These are phyloP conservation scores for Emydoidea blandingii DNA, from an alignment of 2,797 vertebrate species.

Conservation along the genomic window DNA sequence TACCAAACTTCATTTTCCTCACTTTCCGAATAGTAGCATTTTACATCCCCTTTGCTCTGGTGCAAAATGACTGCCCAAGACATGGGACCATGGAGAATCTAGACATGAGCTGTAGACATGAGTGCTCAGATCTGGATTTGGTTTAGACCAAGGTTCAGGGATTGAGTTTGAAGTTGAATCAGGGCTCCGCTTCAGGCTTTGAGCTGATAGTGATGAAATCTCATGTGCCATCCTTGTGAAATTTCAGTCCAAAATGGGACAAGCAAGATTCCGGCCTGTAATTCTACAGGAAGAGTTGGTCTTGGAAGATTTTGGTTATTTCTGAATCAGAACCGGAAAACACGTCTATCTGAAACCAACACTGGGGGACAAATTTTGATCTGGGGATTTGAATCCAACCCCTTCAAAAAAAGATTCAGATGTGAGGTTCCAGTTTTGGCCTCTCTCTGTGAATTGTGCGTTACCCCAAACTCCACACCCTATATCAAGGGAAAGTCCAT, in stretches of 20 bases:
- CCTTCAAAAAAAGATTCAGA: not conserved
- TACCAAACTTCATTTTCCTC: not conserved
- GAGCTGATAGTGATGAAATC: not conserved
- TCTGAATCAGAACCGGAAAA: not conserved
- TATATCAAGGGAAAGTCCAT: conserved; percentile 17
- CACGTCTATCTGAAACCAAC: not conserved
- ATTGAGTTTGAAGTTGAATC: not conserved
- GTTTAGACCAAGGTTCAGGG: not conserved
- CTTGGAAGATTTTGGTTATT: not conserved
- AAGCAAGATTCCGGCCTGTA: not conserved
- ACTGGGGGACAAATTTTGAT: not conserved
- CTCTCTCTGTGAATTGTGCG: not conserved
- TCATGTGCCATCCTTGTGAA: not conserved
- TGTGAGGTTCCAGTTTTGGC: conserved; percentile 14
- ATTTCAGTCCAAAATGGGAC: not conserved
- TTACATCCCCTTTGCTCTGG: not conserved
- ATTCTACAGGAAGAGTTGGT: not conserved
- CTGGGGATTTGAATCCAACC: not conserved
- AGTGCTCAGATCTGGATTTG: not conserved
- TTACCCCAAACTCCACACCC: not conserved
- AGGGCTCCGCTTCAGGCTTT: not conserved
- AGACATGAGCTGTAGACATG: not conserved
- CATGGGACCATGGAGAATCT: not conserved
- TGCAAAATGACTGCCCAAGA: not conserved
- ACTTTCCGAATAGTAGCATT: not conserved